phyloP scores from a whole-genome alignment of 2,888 invertebrate genomes.

The Ferdinandea cuprea region DNA sequence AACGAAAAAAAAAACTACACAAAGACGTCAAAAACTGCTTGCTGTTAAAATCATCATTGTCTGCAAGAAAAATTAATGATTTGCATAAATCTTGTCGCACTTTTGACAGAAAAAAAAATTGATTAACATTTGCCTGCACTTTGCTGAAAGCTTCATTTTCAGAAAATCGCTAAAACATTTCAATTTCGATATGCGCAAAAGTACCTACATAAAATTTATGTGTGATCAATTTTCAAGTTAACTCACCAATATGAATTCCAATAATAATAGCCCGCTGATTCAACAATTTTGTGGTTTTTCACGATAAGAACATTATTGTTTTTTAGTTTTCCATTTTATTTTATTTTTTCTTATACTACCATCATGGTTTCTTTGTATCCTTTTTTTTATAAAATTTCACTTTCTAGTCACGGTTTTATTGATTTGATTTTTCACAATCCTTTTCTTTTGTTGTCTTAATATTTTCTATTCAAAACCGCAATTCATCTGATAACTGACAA shows the following conservation, averaged over 20 bases:
- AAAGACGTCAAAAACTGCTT: conserved; percentile 8
- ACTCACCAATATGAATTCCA: conserved; percentile 62
- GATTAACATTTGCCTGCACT: conserved; percentile 26
- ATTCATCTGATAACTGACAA: conserved; percentile 16
- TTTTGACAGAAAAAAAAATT: conserved; percentile 38
- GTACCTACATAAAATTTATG: no score
- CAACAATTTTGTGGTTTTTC: conserved; percentile 18
- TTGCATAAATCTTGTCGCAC: conserved; percentile 10
- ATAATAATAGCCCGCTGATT: conserved; percentile 56
- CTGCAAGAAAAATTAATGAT: conserved; percentile 15
- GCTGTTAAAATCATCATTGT: neutral
- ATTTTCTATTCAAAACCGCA: conserved; percentile 24
- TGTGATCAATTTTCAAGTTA: conserved; percentile 34
- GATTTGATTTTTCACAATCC: conserved; percentile 23
- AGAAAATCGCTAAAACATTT: neutral
- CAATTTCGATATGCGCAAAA: neutral
- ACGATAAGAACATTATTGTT: conserved; percentile 17
- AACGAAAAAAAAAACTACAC: neutral
- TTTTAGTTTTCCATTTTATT: neutral
- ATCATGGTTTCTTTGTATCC: conserved; percentile 5
- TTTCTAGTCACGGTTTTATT: conserved; percentile 8
- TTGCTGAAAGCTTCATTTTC: conserved; percentile 4
- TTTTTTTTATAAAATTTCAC: neutral
- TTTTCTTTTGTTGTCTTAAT: neutral
- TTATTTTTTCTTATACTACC: neutral